Base-by-base conservation (phyloP, 2,888 invertebrate species). In the Spialia ferax region DNA sequence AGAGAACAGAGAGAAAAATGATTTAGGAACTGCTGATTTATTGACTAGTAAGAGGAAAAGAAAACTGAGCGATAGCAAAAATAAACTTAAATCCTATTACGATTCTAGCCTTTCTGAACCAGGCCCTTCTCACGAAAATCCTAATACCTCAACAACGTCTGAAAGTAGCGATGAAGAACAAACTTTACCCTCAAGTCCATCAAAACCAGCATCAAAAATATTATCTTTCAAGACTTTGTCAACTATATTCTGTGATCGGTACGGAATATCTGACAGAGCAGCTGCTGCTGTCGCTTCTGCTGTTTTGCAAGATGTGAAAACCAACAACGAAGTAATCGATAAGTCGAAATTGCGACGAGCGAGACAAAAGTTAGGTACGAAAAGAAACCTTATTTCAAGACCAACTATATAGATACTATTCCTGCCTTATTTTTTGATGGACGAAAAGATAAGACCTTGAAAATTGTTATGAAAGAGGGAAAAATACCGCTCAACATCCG, bases 1-100 rank as follows among this genome's bases (percentile, higher is more conserved):
- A 38, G 35, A 38, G 35, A 38, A 38, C 35, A 38, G 35, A 38
- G 11, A 38, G 35, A 38, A 38, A 38, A 38, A 38, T 38, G 35
- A 8, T 38, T 6, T 38, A 10, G 35, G 35, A 38, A 38, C 35
- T 38, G 35, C 10, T 38, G 35, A 38, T 38, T 38, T 38, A 38
- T 38, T 38, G 35, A 38, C 35, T 6, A 38, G 11, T 38, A 8
- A 38, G 35, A 38, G 8, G 13, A 38, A 38, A 13, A 38, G 35
- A 13, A 38, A 38, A 13, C 35, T 38, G 35, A 38, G 35, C 8
- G 35, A 38, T 8, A 38, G 35, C 1, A 38, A 38, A 38, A 38
- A 6, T 38, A 8, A 38, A 10, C 35, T 38, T 38, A 38, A 38
- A 38, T 11, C 13, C 35, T 38, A 38, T 38, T 38, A 38, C 13